Evolutionary conservation across 2,888 invertebrate genomes (phyloP), one percentile per base, ranked within the genome.

Genomic region (Embidobia sp.): DNA sequence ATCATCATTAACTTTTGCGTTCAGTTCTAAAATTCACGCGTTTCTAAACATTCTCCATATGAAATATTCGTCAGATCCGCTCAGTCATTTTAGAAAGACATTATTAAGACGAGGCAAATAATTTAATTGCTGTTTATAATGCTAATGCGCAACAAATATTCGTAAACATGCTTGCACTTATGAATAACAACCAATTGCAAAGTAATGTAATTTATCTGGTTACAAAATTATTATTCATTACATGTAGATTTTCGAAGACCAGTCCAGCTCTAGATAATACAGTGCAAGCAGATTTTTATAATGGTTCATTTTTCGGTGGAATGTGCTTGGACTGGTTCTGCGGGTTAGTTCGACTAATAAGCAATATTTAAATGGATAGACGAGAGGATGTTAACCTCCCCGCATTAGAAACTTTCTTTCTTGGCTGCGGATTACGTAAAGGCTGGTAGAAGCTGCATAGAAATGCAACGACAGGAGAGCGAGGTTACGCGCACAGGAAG

Each of bases 401-500:
- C 74, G 82, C 80, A 78, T 83, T 86, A 82, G 84, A 88, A 88
- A 88, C 88, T 89, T 89, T 88, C 88, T 88, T 89, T 88, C 85
- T 83, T 82, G 85, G 82, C 80, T 83, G 81, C 77, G 79, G 82
- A 87, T 88, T 89, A 89, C 87, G 87, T 88, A 89, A 89, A 88
- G 74, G 78, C 80, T 72, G 61, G 74, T 83, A 83, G 82, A 84
- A 83, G 85, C 85, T 85, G 85, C 86, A 87, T 87, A 87, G 86
- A 87, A 87, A 87, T 87, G 84, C 85, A 84, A 79, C 80, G 79
- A 64, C 77, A 78, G 77, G 84, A 83, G 85, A 79, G 84, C 80
- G 84, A 88, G 82, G 86, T 89, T 88, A 88, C 87, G 88, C 86
- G 85, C 88, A 84, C 88, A 88, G 89, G 89, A 89, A 89, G 88